A percentile compares a stretch with the other conserved stretches of the same genome.
These are phyloP conservation scores for Nomada ruficornis DNA, from an alignment of 2,888 invertebrate species.

Conservation along the genomic window DNA sequence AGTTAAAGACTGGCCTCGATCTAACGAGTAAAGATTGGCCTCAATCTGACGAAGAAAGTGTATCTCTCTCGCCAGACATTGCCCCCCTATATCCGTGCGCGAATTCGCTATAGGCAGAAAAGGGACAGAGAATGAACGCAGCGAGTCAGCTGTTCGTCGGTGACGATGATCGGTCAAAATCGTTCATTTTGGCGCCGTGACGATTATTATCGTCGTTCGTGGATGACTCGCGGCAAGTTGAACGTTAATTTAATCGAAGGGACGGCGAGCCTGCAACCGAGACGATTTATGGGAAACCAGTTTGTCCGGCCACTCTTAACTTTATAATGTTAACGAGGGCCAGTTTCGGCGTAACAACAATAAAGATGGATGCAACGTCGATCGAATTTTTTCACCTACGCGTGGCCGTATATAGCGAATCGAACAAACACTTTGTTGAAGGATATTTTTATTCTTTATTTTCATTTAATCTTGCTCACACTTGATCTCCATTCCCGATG, in stretches of 20 bases:
- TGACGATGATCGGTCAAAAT: conserved; percentile 5
- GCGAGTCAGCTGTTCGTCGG: neutral
- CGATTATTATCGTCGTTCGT: conserved; percentile 40
- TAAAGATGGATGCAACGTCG: conserved; percentile 50
- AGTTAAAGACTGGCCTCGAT: conserved; percentile 61
- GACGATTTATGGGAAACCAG: conserved; percentile 67
- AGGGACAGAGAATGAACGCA: too few species aligned
- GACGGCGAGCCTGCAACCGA: conserved; percentile 55
- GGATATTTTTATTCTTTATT: too few species aligned
- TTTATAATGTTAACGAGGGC: conserved; percentile 57
- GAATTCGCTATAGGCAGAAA: too few species aligned
- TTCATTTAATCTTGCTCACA: too few species aligned
- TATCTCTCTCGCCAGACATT: neutral
- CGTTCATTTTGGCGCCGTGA: conserved; percentile 33
- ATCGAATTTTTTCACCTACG: neutral
- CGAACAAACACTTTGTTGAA: too few species aligned
- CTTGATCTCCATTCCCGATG: too few species aligned
- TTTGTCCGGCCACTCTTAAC: conserved; percentile 57
- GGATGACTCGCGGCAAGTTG: conserved; percentile 32
- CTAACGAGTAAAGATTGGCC: conserved; percentile 64
- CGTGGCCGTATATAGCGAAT: neutral
- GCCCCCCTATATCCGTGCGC: neutral
- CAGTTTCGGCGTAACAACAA: conserved; percentile 56
- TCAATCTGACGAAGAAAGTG: conserved; percentile 64
- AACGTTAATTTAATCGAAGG: conserved; percentile 64